A percentile compares a stretch with the other conserved stretches of the same genome.
Evolutionary conservation across 2,797 vertebrate species (phyloP).

Genomic region (Parauchenoglanis ngamensis): DNA sequence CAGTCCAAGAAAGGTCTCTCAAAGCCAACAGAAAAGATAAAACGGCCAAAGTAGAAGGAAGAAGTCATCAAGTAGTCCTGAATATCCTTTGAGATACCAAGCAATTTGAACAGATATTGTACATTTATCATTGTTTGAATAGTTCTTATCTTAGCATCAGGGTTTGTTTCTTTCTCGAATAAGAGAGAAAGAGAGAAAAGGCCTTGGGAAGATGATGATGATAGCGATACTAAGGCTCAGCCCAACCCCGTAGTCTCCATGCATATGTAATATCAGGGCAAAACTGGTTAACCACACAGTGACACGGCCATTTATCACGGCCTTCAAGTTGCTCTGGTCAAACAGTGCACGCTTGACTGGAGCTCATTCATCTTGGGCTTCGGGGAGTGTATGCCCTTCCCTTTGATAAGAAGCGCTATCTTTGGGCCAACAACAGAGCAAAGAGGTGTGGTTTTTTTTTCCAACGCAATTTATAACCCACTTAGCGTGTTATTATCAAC

Average conservation of each 20-base stretch:
- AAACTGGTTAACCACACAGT: constrained; percentile 55
- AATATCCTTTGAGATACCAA: constrained; percentile 20
- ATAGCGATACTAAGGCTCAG: constrained; percentile 12
- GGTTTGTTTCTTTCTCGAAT: not conserved
- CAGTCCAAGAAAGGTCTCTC: constrained; percentile 14
- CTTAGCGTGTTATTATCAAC: constrained; percentile 43
- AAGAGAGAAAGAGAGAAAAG: not conserved
- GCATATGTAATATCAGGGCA: constrained; percentile 59
- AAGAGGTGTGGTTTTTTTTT: constrained; percentile 23
- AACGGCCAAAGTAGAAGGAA: not conserved
- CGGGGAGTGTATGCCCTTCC: constrained; percentile 39
- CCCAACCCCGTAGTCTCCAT: constrained; percentile 48
- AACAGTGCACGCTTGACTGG: constrained; percentile 58
- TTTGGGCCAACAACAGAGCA: constrained; percentile 36
- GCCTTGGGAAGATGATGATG: constrained; percentile 34
- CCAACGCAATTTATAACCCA: constrained; percentile 33
- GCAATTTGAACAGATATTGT: constrained; percentile 1
- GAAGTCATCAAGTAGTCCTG: constrained; percentile 9
- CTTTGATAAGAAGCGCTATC: constrained; percentile 52
- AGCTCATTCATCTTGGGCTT: constrained; percentile 57
- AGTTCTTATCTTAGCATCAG: constrained; percentile 16
- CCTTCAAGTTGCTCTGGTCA: constrained; percentile 59
- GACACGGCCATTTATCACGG: constrained; percentile 58
- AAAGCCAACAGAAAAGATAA: constrained; percentile 6
- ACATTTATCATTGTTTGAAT: constrained; percentile 15